Base-by-base conservation (phyloP, 2,113 vertebrate species). In the Menidia beryllina region DNA sequence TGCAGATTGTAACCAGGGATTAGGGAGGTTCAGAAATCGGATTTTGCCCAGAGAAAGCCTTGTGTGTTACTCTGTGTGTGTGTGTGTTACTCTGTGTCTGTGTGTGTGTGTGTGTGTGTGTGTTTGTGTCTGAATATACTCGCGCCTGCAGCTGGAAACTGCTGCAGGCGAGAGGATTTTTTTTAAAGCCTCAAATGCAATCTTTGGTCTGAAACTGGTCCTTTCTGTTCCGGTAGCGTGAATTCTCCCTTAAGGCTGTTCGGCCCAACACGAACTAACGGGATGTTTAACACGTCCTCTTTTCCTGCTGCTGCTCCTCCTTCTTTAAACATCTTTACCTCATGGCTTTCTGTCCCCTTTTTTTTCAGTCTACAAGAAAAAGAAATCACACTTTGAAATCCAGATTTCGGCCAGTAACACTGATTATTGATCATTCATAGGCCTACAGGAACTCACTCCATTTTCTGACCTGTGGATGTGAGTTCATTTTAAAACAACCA, bases 1-100 rank as follows among this genome's bases (percentile, higher is more conserved):
- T 94, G 93, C 95, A 96, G 97, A 98, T 96, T 96, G 95, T 93
- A 92, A 91, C 90, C 1, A 38, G 93, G 95, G 97, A 98, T 98
- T 98, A 98, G 93, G 88, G 91, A 93, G 93, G 93, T 92, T 93
- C 91, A 95, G 92, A 96, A 96, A 98, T 97, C 95, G 92, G 96
- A 96, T 97, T 98, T 96, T 93, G 91, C 92, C 82, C 26, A 79
- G 95, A 93, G 94, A 95, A 96, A 94, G 93, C 95, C 87, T 93
- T 86, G 84, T 75, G 86, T 87, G 83, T 89, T 83, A 83, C 69
- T 78, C 0, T 77, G 78, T 19, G 65, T 67, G 69, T 50, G 72
- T 67, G 64, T 69, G 64, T 67, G 69, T 55, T n/a, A n/a, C n/a
- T n/a, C 56, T 30, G 72, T 63, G 72, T 75, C 60, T 34, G 69